These are phyloP conservation scores for Peromyscus maniculatus DNA, from an alignment of 2,113 vertebrate genomes.

Conservation along the genomic window DNA sequence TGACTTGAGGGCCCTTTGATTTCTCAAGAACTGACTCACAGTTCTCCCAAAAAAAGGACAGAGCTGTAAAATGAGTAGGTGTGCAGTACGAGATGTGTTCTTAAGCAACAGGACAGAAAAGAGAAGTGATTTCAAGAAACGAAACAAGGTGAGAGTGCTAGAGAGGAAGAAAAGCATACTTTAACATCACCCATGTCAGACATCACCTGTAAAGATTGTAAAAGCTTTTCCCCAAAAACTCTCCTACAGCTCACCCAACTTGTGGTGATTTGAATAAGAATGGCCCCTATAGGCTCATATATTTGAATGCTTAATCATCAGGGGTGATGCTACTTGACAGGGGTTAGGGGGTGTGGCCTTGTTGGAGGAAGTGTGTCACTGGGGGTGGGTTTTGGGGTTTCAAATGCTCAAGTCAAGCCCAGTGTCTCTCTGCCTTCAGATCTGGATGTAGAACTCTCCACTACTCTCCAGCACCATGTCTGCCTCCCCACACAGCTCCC, in stretches of 20 bases:
- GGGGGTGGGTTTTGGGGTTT: not conserved
- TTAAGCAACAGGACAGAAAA: not conserved
- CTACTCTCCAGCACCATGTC: not conserved
- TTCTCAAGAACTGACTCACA: too few species aligned
- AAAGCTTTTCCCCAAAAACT: not conserved
- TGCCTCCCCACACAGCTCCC: not conserved
- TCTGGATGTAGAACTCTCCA: not conserved
- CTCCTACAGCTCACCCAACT: not conserved
- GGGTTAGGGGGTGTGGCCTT: not conserved
- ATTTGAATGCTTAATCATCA: not conserved
- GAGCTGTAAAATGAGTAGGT: not conserved
- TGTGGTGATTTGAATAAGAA: not conserved
- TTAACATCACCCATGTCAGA: not conserved
- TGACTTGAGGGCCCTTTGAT: not conserved
- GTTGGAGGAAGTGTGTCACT: not conserved
- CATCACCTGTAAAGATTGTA: not conserved
- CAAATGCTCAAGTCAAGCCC: not conserved
- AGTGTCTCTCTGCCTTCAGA: not conserved
- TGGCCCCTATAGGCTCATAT: not conserved
- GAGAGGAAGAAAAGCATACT: not conserved
- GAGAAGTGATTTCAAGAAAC: not conserved
- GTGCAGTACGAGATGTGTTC: not conserved
- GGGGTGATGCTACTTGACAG: not conserved
- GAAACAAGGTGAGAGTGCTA: not conserved
- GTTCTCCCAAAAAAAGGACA: slow-evolving; percentile 13